These are phyloP conservation scores for Daktulosphaira vitifoliae DNA, from an alignment of 1,140 invertebrate species.

Conservation along the genomic window DNA sequence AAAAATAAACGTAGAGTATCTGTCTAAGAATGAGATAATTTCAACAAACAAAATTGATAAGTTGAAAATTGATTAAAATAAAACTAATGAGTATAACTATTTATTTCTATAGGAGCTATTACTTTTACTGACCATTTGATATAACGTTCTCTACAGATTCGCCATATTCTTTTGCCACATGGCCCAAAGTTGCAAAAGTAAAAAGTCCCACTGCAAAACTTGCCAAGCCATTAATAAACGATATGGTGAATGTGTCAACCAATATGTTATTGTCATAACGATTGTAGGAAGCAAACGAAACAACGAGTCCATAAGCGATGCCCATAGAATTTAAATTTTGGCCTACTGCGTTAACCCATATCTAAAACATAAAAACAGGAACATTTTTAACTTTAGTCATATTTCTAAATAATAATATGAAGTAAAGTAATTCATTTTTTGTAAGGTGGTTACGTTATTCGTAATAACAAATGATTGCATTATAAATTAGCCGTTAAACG, in stretches of 20 bases:
- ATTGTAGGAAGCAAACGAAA: slow-evolving; percentile 92
- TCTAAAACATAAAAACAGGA: slow-evolving; percentile 44
- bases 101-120: too few relatives aligned
- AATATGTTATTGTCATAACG: slow-evolving; percentile 83
- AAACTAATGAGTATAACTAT: too few relatives aligned
- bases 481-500: too few relatives aligned
- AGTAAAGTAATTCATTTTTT: too few relatives aligned
- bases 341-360: slow-evolving; percentile 84
- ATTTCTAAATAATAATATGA: neutral
- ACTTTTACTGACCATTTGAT: slow-evolving; percentile 47
- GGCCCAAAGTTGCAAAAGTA: slow-evolving; percentile 78
- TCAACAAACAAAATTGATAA: too few relatives aligned
- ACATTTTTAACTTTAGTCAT: neutral
- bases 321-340: slow-evolving; percentile 91
- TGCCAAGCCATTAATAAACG: slow-evolving; percentile 70
- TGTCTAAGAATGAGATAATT: too few relatives aligned
- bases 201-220: slow-evolving; percentile 78
- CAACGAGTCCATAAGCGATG: slow-evolving; percentile 84
- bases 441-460: too few relatives aligned
- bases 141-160: slow-evolving; percentile 70
- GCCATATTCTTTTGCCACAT: slow-evolving; percentile 70
- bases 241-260: slow-evolving; percentile 72
- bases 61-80: too few relatives aligned
- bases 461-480: too few relatives aligned
- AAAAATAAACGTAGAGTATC: too few relatives aligned